These are phyloP conservation scores for Rhadina sibilatrix DNA, from an alignment of 2,113 vertebrate species.

Conservation along the genomic window DNA sequence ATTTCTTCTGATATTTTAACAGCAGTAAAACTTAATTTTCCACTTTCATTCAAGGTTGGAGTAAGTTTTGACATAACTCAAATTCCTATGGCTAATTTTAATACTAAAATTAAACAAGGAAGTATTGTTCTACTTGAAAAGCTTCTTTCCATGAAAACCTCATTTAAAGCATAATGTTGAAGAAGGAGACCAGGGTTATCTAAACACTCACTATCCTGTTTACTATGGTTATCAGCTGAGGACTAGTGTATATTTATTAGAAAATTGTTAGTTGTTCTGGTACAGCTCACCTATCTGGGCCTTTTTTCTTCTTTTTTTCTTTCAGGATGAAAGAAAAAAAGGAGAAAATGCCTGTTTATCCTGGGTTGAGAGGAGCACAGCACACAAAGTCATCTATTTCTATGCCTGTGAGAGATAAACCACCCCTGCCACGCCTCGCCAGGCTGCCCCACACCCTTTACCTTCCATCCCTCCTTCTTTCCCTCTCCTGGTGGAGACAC, in stretches of 20 bases:
- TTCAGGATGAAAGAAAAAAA: neutral
- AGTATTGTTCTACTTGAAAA: neutral
- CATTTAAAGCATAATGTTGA: neutral
- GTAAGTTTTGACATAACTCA: neutral
- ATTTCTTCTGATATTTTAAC: neutral
- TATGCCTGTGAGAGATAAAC: neutral
- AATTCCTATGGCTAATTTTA: neutral
- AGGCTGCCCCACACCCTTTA: neutral
- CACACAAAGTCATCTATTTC: neutral
- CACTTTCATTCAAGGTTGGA: neutral
- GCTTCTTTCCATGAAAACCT: neutral
- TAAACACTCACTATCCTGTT: neutral
- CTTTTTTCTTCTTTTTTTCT: neutral
- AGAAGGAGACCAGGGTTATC: neutral
- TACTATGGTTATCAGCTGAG: neutral
- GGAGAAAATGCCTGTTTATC: neutral
- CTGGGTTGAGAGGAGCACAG: neutral
- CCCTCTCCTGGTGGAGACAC: neutral
- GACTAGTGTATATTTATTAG: neutral
- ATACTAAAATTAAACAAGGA: neutral
- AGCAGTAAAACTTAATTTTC: neutral
- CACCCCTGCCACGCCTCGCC: accelerated
- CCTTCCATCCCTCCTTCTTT: neutral
- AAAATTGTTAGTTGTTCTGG: neutral
- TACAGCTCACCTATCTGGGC: neutral